These are phyloP conservation scores for Zaprionus vittiger DNA, from an alignment of 1,140 invertebrate genomes.

Conservation along the genomic window DNA sequence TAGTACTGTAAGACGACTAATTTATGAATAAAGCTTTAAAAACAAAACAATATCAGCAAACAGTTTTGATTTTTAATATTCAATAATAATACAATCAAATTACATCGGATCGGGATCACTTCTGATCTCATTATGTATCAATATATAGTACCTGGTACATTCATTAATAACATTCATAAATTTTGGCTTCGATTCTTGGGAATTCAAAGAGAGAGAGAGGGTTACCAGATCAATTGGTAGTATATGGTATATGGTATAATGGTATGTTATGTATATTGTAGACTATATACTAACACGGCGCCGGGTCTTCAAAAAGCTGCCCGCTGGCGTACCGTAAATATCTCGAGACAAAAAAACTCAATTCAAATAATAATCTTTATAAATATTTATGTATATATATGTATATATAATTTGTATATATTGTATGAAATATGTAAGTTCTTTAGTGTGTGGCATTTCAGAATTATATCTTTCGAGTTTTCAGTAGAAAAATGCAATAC, in stretches of 20 bases:
- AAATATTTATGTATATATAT: background rate
- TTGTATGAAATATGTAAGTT: constrained; percentile 41
- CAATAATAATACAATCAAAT: constrained; percentile 65
- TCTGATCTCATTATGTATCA: constrained; percentile 22
- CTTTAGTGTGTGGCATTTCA: constrained; percentile 41
- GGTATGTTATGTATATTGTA: constrained; percentile 36
- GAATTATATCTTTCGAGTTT: constrained; percentile 33
- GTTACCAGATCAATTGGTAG: constrained; percentile 23
- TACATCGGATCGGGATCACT: constrained; percentile 40
- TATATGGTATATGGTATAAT: constrained; percentile 18
- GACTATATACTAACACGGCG: constrained; percentile 36
- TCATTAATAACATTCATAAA: constrained; percentile 70
- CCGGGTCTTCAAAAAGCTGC: constrained; percentile 14
- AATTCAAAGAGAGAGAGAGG: background rate
- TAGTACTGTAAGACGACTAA: constrained; percentile 73
- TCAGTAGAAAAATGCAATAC: constrained; percentile 68
- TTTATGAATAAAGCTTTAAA: constrained; percentile 82
- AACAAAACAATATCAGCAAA: constrained; percentile 66
- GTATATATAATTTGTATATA: constrained; percentile 18
- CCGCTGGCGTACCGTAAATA: constrained; percentile 15
- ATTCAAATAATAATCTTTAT: constrained; percentile 19
- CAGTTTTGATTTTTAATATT: constrained; percentile 69
- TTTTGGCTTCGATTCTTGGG: constrained; percentile 72
- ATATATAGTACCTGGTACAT: constrained; percentile 34
- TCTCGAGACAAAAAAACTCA: constrained; percentile 14